phyloP scores from a whole-genome alignment of 2,113 vertebrate species.

The Myrmecophaga tridactyla region DNA sequence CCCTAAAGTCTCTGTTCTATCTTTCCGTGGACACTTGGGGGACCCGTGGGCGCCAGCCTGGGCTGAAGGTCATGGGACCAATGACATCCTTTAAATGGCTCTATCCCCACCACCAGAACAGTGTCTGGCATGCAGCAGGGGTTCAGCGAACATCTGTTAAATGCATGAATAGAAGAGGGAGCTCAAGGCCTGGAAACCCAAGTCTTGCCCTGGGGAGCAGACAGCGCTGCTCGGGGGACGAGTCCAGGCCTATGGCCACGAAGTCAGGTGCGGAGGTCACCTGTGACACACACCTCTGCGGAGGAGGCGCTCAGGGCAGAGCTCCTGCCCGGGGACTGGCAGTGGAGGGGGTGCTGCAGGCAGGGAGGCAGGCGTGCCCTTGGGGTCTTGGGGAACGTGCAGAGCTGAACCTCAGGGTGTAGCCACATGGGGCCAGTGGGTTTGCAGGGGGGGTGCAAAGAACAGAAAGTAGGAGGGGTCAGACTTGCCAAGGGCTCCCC shows the following conservation, averaged over 20 bases:
- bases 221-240: accelerated
- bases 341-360: too few relatives aligned
- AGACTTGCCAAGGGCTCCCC: accelerated
- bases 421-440: accelerated
- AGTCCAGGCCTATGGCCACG: accelerated
- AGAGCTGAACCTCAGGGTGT: accelerated
- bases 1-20: neutral
- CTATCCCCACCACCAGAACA: neutral
- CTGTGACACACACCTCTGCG: neutral
- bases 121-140: neutral
- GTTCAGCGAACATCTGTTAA: too few relatives aligned
- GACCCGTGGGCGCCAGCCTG: accelerated
- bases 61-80: neutral
- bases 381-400: neutral
- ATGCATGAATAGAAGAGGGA: neutral
- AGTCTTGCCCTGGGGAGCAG: neutral
- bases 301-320: neutral
- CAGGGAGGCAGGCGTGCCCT: accelerated
- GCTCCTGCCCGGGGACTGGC: neutral
- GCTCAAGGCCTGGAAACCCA: neutral
- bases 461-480: too few relatives aligned
- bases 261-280: neutral
- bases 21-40: neutral
- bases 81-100: neutral
- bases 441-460: too few relatives aligned